Base-by-base conservation (phyloP, 2,113 vertebrate species). In the Bubalus kerabau region DNA sequence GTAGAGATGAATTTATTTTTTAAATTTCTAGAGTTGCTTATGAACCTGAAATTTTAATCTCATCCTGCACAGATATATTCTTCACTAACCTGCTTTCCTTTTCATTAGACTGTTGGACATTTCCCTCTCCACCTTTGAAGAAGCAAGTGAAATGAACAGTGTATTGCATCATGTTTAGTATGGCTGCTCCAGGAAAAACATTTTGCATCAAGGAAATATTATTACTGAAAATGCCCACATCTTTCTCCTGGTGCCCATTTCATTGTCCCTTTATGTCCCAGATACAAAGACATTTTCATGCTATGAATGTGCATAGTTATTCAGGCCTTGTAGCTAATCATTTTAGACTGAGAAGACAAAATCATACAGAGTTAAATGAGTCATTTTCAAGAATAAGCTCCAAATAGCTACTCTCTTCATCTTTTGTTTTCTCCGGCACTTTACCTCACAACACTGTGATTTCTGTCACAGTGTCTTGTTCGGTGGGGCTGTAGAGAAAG, bases 341-440 rank as follows among this genome's bases (percentile, higher is more conserved):
- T 59, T 95, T 93, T 87, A 92, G 50, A 36, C 13, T 48, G 86
- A 90, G 62, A 74, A 96, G 97, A 96, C 40, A 96, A 96, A 95
- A 92, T 76, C 92, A 81, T 48, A 57, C 50, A 32, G 74, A 91
- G 52, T 54, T 54, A 74, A 87, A 93, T 97, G 91, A 96, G 40
- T 97, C 40, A 91, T 78, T 92, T 93, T 93, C 76, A 89, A 96
- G 86, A 93, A 76, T 94, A 86, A 94, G 24, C 48, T 87, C 43
- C 48, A 91, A 93, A 94, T 71, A 82, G 64, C 74, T 76, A n/a
- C 12, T 85, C 15, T 32, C 24, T 32, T 87, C 81, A 43, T 52
- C 48, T 81, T 87, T 85, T 94, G 26, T 96, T 96, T 91, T 91
- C 64, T 93, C 64, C 10, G 11, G 92, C 52, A 85, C 59, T 97